Evolutionary conservation across 2,797 vertebrate species (phyloP).

Genomic region (Pseudotriccus pelzelni): DNA sequence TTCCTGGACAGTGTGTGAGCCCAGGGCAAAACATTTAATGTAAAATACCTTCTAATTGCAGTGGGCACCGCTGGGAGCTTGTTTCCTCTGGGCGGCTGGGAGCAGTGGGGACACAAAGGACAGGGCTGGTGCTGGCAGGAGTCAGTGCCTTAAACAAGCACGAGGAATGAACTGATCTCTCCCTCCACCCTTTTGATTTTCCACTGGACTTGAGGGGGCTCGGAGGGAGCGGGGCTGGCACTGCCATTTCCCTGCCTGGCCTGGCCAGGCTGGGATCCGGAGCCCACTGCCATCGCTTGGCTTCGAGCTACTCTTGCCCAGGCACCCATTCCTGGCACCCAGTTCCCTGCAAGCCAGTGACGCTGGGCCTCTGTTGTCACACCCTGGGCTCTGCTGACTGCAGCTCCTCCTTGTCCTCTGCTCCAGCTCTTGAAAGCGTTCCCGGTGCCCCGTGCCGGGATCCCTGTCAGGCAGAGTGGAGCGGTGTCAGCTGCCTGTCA

Average conservation of each 20-base stretch:
- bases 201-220: not conserved
- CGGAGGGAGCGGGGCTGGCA: not conserved
- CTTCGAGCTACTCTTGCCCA: not conserved
- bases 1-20: conserved; percentile 81
- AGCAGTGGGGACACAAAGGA: not conserved
- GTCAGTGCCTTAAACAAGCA: not conserved
- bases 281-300: accelerated
- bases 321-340: not conserved
- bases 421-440: accelerated
- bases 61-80: conserved; percentile 72
- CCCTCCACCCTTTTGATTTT: not conserved
- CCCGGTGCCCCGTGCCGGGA: accelerated
- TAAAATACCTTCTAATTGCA: conserved; percentile 88
- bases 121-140: not conserved
- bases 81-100: conserved; percentile 19
- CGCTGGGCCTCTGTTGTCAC: not conserved
- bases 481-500: accelerated
- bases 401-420: not conserved
- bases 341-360: not conserved
- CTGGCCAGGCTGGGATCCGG: not conserved
- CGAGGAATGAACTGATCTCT: not conserved
- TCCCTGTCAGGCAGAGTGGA: accelerated
- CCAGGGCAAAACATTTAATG: conserved; percentile 83
- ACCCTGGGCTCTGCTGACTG: not conserved
- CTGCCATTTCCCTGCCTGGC: not conserved